A percentile compares a stretch with the other conserved stretches of the same genome.
Evolutionary conservation across 2,797 vertebrate species (phyloP).

Genomic region (Halcyon smyrnensis): DNA sequence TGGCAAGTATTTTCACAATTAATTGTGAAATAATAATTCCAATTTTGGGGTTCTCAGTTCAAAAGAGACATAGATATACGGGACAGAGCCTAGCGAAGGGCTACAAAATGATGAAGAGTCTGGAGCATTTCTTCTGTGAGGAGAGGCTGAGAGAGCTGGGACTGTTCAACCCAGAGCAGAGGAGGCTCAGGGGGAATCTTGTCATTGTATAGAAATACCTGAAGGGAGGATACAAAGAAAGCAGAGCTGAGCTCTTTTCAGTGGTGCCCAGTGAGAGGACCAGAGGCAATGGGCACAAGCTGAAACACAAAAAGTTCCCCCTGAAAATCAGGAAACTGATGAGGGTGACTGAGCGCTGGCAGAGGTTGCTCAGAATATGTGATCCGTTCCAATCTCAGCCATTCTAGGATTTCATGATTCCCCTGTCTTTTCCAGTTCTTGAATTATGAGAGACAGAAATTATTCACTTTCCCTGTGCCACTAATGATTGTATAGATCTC

Average conservation of each 20-base stretch:
- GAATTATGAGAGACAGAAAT: background rate
- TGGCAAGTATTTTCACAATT: background rate
- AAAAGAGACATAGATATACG: background rate
- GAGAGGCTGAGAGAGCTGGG: background rate
- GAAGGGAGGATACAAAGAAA: background rate
- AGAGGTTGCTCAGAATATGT: background rate
- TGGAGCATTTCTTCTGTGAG: background rate
- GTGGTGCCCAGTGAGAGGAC: background rate
- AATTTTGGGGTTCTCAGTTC: background rate
- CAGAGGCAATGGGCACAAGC: background rate
- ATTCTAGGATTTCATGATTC: background rate
- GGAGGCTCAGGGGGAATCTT: background rate
- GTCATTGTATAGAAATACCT: background rate
- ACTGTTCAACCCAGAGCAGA: background rate
- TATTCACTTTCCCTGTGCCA: background rate
- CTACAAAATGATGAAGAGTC: background rate
- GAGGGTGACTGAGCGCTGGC: background rate
- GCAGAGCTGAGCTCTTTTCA: background rate
- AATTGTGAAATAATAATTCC: background rate
- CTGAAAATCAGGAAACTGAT: background rate
- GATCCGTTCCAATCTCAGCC: background rate
- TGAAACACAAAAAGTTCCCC: background rate
- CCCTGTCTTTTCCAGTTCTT: background rate
- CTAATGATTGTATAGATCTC: background rate
- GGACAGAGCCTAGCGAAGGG: background rate